Base-by-base conservation (phyloP, 2,797 vertebrate genomes). In the Platalea minor region DNA sequence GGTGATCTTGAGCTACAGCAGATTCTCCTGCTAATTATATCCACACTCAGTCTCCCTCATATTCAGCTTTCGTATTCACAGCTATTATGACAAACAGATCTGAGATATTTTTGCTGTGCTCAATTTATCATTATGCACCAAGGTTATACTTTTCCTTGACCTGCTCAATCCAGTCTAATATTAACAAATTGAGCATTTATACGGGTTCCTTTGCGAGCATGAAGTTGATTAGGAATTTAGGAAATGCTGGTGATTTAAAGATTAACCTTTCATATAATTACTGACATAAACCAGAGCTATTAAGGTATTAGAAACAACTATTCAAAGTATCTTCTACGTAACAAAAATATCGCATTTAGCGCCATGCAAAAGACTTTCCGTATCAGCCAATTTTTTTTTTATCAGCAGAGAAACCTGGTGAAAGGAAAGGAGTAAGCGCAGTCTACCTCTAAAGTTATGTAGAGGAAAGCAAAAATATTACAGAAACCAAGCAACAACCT, bases 401-500 rank as follows among this genome's bases (percentile, higher is more conserved):
- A 65, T 67, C 92, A 94, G 91, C 72, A 89, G 54, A 91, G 82
- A 95, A 87, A 81, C 41, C 68, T 93, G 88, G 28, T 94, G 29
- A 81, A 85, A 92, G 86, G 63, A 41, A 85, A 76, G 83, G 69
- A 95, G 68, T 94, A 93, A 96, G 96, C 63, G 59, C 70, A 92
- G 91, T 77, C 95, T 92, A 96, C 91, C 85, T 97, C 63, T 83
- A 37, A 96, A 97, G 94, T 95, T 96, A 77, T 84, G 91, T 86
- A 74, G 94, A 96, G 96, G 83, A 93, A 97, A 97, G 95, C 74
- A 95, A 94, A 96, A 95, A 97, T 95, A 95, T 95, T 96, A 96
- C 97, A 91, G 96, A 96, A 98, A 97, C 96, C 94, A 95, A 93
- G 93, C 93, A 95, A 93, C 96, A 95, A 94, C 89, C 96, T 96